These are phyloP conservation scores for Mesaphorura yosii DNA, from an alignment of 1,140 invertebrate genomes.

Conservation along the genomic window DNA sequence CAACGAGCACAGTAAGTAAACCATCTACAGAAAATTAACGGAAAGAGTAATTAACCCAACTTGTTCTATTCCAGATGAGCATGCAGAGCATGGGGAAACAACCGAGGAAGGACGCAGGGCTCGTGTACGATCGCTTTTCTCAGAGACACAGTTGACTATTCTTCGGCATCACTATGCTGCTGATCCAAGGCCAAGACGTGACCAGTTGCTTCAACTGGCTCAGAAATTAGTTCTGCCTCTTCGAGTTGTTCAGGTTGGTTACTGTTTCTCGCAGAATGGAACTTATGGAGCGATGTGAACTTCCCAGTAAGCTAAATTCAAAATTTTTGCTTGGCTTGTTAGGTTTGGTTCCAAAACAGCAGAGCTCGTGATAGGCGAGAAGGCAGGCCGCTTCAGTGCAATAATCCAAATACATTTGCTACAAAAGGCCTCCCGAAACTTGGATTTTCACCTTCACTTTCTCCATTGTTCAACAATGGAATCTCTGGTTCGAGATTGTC, in stretches of 20 bases:
- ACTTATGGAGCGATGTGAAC: too few relatives aligned
- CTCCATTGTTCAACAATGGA: conserved; percentile 16
- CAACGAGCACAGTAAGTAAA: background rate
- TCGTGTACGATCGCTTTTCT: conserved; percentile 80
- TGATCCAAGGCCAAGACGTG: conserved; percentile 84
- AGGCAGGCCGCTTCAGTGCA: conserved; percentile 41
- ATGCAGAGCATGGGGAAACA: conserved; percentile 30
- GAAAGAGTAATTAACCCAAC: background rate
- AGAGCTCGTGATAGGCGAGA: conserved; percentile 77
- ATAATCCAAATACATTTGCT: background rate
- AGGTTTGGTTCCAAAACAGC: conserved; percentile 94
- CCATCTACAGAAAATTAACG: background rate
- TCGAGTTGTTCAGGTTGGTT: conserved; percentile 73
- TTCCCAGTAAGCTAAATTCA: background rate
- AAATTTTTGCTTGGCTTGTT: conserved; percentile 13
- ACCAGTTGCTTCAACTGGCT: conserved; percentile 80
- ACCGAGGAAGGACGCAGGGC: conserved; percentile 55
- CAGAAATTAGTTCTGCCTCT: conserved; percentile 78
- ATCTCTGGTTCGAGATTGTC: conserved; percentile 1
- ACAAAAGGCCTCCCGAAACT: background rate
- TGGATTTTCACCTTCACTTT: conserved; percentile 6
- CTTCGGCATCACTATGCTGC: conserved; percentile 75
- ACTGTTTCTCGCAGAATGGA: too few relatives aligned
- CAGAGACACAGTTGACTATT: conserved; percentile 79
- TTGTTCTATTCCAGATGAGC: conserved; percentile 19